Evolutionary conservation across 1,140 invertebrate genomes (phyloP).

Genomic region (Eueides isabella): DNA sequence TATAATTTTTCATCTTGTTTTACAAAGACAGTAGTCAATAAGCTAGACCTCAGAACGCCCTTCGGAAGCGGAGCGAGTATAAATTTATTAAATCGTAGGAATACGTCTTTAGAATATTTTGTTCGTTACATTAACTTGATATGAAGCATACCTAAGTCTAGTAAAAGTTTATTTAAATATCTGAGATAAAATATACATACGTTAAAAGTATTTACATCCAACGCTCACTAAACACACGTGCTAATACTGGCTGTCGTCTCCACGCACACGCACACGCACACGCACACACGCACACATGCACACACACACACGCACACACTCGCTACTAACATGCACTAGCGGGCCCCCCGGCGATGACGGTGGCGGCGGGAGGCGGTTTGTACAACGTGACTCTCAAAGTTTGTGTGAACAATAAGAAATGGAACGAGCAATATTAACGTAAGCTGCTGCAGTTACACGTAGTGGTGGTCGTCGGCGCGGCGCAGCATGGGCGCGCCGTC

Average conservation of each 20-base stretch:
- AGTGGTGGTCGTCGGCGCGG: slow-evolving; percentile 28
- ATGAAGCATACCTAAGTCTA: slow-evolving; percentile 28
- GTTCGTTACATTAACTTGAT: slow-evolving; percentile 22
- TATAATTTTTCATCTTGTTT: slow-evolving; percentile 21
- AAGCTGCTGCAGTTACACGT: slow-evolving; percentile 40
- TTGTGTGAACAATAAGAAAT: background rate
- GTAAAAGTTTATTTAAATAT: slow-evolving; percentile 23
- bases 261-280: too few relatives aligned
- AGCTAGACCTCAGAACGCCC: slow-evolving; percentile 14
- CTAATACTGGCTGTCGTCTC: slow-evolving; percentile 34
- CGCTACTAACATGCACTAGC: too few relatives aligned
- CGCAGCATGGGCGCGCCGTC: slow-evolving; percentile 39
- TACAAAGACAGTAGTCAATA: slow-evolving; percentile 16
- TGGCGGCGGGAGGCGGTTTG: background rate
- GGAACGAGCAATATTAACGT: background rate
- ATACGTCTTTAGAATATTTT: slow-evolving; percentile 37
- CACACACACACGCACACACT: too few relatives aligned
- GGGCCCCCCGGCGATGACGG: too few relatives aligned
- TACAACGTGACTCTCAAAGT: background rate
- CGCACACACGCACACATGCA: too few relatives aligned
- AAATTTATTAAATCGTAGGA: slow-evolving; percentile 30
- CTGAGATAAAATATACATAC: slow-evolving; percentile 33
- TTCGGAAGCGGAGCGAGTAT: slow-evolving; percentile 20
- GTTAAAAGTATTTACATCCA: slow-evolving; percentile 34
- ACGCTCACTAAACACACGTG: slow-evolving; percentile 14